Base-by-base conservation (phyloP, 1,140 invertebrate species). In the Trachelipus rathkii region DNA sequence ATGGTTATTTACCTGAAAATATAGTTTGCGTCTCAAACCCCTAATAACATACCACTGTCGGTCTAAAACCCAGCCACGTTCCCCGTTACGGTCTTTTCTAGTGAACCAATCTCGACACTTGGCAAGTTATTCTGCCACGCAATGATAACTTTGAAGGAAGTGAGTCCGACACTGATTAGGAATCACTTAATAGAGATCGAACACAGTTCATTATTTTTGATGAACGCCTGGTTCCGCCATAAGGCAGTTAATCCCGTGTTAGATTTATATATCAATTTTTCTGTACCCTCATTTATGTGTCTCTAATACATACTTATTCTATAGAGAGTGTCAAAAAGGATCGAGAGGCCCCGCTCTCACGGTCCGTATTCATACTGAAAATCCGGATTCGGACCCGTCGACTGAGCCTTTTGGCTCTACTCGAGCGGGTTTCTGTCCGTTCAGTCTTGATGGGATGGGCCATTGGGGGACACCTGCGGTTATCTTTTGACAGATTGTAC, bases 401-500 rank as follows among this genome's bases (percentile, higher is more conserved):
- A 92, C 92, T 92, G n/a, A n/a, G 88, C 90, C 90, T 89, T 91
- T 92, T 92, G 92, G 88, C 88, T 92, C 90, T 87, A 91, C 89
- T 88, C 87, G 89, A n/a, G n/a, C n/a, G 91, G 91, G 88, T 92
- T 92, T 93, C 91, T 89, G 90, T 91, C 88, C n/a, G n/a, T n/a
- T n/a, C n/a, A n/a, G n/a, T n/a, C 91, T 90, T 89, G 86, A 88
- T 91, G 91, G 92, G 91, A 90, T 89, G 86, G 86, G n/a, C n/a
- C 89, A 92, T 92, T n/a, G n/a, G n/a, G 89, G 90, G 91, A 92
- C 90, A 92, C 89, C 91, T 92, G 89, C 90, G 90, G n/a, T n/a
- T 92, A 92, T 89, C 88, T n/a, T 84, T 92, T 92, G 87, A 89
- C 85, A 88, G 89, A n/a, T n/a, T 92, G 90, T 92, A n/a, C 91